These are phyloP conservation scores for Lacanobia wlatinum DNA, from an alignment of 2,888 invertebrate genomes.

Conservation along the genomic window DNA sequence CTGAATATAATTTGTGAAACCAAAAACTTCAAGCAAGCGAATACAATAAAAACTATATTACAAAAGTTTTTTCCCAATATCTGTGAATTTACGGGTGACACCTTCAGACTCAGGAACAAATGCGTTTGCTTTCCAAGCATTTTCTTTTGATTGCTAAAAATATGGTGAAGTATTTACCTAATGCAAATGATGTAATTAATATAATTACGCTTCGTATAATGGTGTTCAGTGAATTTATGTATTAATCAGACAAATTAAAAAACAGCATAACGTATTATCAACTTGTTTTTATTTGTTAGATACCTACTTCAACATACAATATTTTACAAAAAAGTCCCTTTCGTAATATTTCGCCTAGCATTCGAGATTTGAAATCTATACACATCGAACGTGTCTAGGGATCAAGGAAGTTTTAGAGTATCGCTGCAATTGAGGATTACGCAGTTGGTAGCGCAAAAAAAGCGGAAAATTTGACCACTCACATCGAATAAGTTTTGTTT, in stretches of 20 bases:
- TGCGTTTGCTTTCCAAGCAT: conserved; percentile 74
- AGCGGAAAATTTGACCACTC: no score
- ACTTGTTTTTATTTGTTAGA: conserved; percentile 1
- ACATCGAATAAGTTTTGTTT: no score
- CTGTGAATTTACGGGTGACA: conserved; percentile 75
- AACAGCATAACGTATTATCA: neutral
- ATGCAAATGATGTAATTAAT: neutral
- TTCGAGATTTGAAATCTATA: no score
- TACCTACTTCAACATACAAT: neutral
- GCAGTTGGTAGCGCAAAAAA: no score
- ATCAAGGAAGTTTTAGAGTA: no score
- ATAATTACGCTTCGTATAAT: neutral
- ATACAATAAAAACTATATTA: conserved; percentile 75
- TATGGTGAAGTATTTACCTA: neutral
- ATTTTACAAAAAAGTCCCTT: no score
- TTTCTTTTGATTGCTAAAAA: neutral
- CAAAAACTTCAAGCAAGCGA: conserved; percentile 93
- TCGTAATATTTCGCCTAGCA: no score
- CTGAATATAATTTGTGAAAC: conserved; percentile 96
- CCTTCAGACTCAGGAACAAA: conserved; percentile 68
- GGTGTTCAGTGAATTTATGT: neutral
- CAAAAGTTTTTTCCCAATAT: conserved; percentile 72
- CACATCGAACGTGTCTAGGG: no score
- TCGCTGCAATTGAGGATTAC: no score
- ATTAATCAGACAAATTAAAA: neutral